Percentiles rank a stretch among this genome's conserved stretches.
These are phyloP conservation scores for Pygmarrhopalites habei DNA, from an alignment of 1,140 invertebrate genomes.

Conservation along the genomic window DNA sequence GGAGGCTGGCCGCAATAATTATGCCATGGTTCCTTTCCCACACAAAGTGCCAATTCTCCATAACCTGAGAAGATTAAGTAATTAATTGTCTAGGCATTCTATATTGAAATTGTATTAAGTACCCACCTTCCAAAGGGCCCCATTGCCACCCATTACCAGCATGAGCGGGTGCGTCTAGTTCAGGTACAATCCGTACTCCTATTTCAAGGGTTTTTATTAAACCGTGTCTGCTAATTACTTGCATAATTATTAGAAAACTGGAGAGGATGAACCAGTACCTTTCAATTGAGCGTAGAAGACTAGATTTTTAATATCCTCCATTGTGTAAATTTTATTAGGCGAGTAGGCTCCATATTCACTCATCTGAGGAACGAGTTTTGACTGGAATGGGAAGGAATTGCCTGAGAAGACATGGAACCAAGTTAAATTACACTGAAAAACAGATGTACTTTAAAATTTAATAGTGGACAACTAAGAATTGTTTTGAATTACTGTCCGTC, in stretches of 20 bases:
- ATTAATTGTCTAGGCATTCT: too few relatives aligned
- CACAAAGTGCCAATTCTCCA: slow-evolving; percentile 38
- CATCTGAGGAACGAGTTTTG: slow-evolving; percentile 41
- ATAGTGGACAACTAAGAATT: too few relatives aligned
- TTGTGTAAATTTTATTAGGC: slow-evolving; percentile 39
- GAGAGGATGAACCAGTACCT: too few relatives aligned
- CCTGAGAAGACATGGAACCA: too few relatives aligned
- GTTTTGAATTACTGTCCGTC: slow-evolving; percentile 39
- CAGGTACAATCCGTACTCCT: slow-evolving; percentile 43
- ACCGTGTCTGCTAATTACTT: too few relatives aligned
- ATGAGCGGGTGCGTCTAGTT: slow-evolving; percentile 44
- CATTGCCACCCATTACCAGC: slow-evolving; percentile 40
- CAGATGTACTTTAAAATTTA: too few relatives aligned
- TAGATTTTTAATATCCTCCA: slow-evolving; percentile 39
- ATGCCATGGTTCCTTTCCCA: slow-evolving; percentile 38
- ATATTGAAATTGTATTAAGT: too few relatives aligned
- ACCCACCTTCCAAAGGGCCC: too few relatives aligned
- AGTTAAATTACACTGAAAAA: too few relatives aligned
- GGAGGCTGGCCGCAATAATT: slow-evolving; percentile 36
- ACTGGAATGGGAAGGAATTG: slow-evolving; percentile 42
- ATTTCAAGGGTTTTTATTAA: too few relatives aligned
- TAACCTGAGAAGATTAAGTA: too few relatives aligned
- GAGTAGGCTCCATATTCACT: slow-evolving; percentile 43
- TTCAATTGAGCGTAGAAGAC: slow-evolving; percentile 43
- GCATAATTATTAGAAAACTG: too few relatives aligned